These are phyloP conservation scores for Polyodon spathula DNA, from an alignment of 2,113 vertebrate species.

Conservation along the genomic window DNA sequence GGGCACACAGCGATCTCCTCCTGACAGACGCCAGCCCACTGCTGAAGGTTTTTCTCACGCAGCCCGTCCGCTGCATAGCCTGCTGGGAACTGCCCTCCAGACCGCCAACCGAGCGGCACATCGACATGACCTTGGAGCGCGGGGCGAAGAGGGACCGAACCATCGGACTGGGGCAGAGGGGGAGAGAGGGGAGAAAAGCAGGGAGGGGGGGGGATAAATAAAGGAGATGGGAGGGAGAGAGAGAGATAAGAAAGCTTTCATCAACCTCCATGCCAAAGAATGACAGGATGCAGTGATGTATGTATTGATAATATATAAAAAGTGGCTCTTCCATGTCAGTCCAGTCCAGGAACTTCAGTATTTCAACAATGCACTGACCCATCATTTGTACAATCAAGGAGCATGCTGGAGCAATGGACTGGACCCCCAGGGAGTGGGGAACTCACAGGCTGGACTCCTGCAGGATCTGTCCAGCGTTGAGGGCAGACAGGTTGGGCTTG, in stretches of 20 bases:
- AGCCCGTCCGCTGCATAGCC: constrained; percentile 60
- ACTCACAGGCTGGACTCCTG: constrained; percentile 74
- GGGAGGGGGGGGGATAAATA: not conserved
- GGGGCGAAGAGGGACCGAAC: constrained; percentile 55
- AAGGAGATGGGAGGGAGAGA: no score
- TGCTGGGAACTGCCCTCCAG: constrained; percentile 77
- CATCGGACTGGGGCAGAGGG: constrained; percentile 26
- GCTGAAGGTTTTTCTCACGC: constrained; percentile 72
- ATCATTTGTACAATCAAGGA: no score
- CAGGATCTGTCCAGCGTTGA: constrained; percentile 70
- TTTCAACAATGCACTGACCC: no score
- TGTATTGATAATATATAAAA: no score
- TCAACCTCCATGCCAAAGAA: no score
- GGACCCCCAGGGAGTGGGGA: not conserved
- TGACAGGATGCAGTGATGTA: no score
- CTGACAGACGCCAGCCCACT: constrained; percentile 64
- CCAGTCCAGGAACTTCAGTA: no score
- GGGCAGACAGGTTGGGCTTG: constrained; percentile 73
- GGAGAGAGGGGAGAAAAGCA: fast-evolving
- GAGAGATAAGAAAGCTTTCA: not conserved
- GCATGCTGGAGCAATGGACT: no score
- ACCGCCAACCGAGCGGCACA: constrained; percentile 68
- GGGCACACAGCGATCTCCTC: constrained; percentile 66
- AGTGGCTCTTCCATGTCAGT: no score
- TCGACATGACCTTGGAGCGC: constrained; percentile 44